Base-by-base conservation (phyloP, 2,113 vertebrate genomes). In the Tachycineta bicolor region DNA sequence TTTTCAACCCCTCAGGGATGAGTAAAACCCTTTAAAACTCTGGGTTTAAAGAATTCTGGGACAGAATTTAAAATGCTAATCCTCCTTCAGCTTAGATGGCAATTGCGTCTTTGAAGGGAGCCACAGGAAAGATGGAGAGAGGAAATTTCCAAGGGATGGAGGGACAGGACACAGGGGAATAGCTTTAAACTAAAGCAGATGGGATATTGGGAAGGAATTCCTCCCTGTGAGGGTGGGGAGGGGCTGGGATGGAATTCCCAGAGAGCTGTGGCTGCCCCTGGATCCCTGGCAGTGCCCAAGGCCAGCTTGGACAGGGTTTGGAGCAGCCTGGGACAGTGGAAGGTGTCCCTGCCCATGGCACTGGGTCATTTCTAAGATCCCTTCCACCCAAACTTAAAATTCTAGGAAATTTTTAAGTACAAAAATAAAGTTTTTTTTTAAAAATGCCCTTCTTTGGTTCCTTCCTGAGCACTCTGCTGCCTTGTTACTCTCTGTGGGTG, bases 171-270 rank as follows among this genome's bases (percentile, higher is more conserved):
- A 18, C 8, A 11, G 16, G 26, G 53, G 11, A 68, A 55, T 41
- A 47, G 78, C 13, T 60, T 39, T 5, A 10, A 10, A 47, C 3
- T 41, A 0, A 10, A 12, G 1, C 26, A 1, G n/a, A 0, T 76
- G 24, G 24, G 29, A 69, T 47, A 0, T 22, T 34, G 79, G n/a
- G 70, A 4, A 60, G 20, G 34, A 64, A 73, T 65, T 55, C 0
- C 4, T 25, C 4, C 11, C 24, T 73, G 29, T 0, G 34, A 74
- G 68, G 22, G 19, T 24, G 37, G 5, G 7, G 1, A 82, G 29
- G 1, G 2, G 11, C 29, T 76, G 87, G 41, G 25, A 6, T 46
- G 25, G n/a, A 25, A 12, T 69, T 46, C 11, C 41, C 79, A 62
- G 70, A 49, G 25, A 41, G 21, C 87, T 69, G 78, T 6, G 87